A percentile compares a stretch with the other conserved stretches of the same genome.
Evolutionary conservation across 2,797 vertebrate genomes (phyloP).

Genomic region (Sebastes hopkinsi): DNA sequence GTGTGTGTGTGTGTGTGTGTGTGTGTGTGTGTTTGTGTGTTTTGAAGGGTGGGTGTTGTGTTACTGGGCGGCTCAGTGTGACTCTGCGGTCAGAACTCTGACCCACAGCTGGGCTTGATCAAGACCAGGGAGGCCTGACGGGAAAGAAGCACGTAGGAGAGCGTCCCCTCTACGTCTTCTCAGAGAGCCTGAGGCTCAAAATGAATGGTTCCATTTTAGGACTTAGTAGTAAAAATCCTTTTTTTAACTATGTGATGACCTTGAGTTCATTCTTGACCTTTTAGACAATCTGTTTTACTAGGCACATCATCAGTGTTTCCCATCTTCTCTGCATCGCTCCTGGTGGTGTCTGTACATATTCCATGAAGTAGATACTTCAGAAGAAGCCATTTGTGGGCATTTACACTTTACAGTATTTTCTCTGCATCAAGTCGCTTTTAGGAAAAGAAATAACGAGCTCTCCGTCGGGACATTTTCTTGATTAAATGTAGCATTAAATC

Average conservation of each 20-base stretch:
- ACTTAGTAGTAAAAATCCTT: not conserved
- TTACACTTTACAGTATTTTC: not conserved
- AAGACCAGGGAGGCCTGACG: slow-evolving; percentile 21
- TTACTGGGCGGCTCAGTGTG: slow-evolving; percentile 48
- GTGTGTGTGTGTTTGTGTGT: not conserved
- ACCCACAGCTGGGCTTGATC: slow-evolving; percentile 68
- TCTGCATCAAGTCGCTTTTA: not conserved
- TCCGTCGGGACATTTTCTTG: not conserved
- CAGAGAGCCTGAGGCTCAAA: not conserved
- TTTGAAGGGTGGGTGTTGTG: slow-evolving; percentile 33
- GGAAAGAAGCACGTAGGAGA: slow-evolving; percentile 13
- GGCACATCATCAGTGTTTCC: not conserved
- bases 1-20: not conserved
- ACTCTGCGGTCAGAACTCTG: slow-evolving; percentile 52
- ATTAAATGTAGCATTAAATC: not conserved
- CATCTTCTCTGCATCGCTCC: not conserved
- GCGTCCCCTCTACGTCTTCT: not conserved
- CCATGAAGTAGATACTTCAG: not conserved
- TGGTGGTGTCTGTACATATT: not conserved
- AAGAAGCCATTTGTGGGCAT: not conserved
- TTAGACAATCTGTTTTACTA: accelerated
- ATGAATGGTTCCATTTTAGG: not conserved
- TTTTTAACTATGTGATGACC: not conserved
- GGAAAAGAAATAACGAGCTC: not conserved
- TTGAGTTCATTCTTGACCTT: not conserved